These are phyloP conservation scores for Raja brachyura DNA, from an alignment of 2,113 vertebrate species.

Conservation along the genomic window DNA sequence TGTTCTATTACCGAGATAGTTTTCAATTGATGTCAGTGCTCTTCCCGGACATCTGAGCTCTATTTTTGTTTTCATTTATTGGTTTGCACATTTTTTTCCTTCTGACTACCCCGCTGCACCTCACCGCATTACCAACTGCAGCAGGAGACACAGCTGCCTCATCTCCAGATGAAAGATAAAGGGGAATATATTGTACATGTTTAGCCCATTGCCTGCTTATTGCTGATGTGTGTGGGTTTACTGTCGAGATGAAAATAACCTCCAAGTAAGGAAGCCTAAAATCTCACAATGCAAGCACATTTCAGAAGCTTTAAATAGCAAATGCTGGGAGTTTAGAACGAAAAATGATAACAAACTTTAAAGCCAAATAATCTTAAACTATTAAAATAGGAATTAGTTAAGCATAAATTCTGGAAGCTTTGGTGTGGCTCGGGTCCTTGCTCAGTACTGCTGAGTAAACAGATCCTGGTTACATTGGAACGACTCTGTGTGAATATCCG, in stretches of 20 bases:
- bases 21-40: neutral
- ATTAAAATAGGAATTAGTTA: constrained; percentile 12
- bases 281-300: constrained; percentile 23
- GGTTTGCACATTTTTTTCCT: neutral
- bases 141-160: neutral
- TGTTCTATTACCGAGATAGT: neutral
- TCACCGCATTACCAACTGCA: neutral
- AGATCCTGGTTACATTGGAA: neutral
- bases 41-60: neutral
- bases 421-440: neutral
- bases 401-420: neutral
- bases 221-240: constrained; percentile 3
- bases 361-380: constrained; percentile 12
- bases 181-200: neutral
- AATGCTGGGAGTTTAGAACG: neutral
- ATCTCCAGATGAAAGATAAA: neutral
- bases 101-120: neutral
- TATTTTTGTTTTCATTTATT: too few species aligned
- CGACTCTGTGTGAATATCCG: neutral
- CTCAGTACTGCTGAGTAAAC: neutral
- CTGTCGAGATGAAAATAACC: neutral
- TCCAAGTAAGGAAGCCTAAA: neutral
- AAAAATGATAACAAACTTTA: neutral
- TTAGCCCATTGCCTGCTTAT: neutral
- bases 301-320: neutral